phyloP scores from a whole-genome alignment of 2,113 vertebrate species.

The Turnix velox region DNA sequence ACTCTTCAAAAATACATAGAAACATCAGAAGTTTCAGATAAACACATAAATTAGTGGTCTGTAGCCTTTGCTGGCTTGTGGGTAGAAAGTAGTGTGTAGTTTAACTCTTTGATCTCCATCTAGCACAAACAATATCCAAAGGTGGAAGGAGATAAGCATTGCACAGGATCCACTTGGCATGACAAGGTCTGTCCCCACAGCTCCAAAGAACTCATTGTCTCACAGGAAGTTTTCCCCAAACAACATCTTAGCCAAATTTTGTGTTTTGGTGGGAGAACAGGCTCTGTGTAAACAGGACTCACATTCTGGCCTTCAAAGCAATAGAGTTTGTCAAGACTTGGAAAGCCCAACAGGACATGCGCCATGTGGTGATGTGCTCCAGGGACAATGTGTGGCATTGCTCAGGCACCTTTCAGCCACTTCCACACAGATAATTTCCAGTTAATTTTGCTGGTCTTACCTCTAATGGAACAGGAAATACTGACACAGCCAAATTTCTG shows the following conservation, averaged over 20 bases:
- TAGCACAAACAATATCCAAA: fast-evolving
- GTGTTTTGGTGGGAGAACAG: background rate
- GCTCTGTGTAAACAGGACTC: background rate
- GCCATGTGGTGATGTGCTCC: background rate
- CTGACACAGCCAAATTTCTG: background rate
- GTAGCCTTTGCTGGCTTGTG: background rate
- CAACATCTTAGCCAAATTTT: fast-evolving
- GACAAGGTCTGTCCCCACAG: fast-evolving
- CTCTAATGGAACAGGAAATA: background rate
- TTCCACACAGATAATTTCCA: background rate
- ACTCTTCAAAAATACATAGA: background rate
- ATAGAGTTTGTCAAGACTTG: background rate
- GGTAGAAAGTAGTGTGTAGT: background rate
- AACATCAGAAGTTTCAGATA: background rate
- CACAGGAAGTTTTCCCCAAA: background rate
- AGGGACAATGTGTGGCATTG: fast-evolving
- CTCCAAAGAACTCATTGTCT: background rate
- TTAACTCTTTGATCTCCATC: background rate
- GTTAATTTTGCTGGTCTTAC: background rate
- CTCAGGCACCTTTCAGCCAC: background rate
- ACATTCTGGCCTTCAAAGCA: background rate
- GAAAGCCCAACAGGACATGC: background rate
- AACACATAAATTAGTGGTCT: background rate
- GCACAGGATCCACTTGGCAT: background rate
- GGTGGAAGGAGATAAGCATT: background rate